phyloP scores from a whole-genome alignment of 2,888 invertebrate species.

The Drosophila lutescens region DNA sequence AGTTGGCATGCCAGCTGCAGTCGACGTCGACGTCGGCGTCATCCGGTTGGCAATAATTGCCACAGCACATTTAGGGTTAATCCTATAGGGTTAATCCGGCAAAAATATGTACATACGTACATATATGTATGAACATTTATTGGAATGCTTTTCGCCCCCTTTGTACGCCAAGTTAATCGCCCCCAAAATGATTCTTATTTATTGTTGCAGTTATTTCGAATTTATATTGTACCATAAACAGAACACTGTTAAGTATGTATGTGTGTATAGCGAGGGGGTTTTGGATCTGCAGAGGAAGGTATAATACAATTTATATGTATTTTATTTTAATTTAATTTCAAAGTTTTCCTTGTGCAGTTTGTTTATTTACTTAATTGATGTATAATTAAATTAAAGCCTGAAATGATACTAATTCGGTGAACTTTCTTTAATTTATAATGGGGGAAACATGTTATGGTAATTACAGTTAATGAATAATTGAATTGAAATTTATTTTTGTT shows the following conservation, averaged over 20 bases:
- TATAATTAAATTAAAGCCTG: background rate
- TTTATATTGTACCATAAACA: constrained; percentile 23
- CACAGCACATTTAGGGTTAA: constrained; percentile 77
- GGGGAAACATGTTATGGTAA: too few relatives aligned
- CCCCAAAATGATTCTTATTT: constrained; percentile 49
- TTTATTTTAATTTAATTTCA: background rate
- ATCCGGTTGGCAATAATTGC: constrained; percentile 77
- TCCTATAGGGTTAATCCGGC: constrained; percentile 58
- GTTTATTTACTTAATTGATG: background rate
- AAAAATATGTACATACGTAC: constrained; percentile 19
- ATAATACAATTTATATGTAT: background rate
- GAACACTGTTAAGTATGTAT: background rate
- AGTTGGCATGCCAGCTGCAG: constrained; percentile 53
- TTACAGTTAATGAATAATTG: background rate
- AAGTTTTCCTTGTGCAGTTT: background rate
- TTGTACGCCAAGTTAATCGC: constrained; percentile 28
- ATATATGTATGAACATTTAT: constrained; percentile 15
- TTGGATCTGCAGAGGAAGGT: background rate
- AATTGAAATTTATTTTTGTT: too few relatives aligned
- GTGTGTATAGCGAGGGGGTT: background rate
- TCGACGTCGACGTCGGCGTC: constrained; percentile 27
- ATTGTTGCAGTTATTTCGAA: constrained; percentile 45
- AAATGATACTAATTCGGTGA: background rate
- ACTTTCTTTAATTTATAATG: background rate
- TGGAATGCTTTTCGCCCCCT: constrained; percentile 13